Base-by-base conservation (phyloP, 1,140 invertebrate species). In the Matsumurasca onukii region DNA sequence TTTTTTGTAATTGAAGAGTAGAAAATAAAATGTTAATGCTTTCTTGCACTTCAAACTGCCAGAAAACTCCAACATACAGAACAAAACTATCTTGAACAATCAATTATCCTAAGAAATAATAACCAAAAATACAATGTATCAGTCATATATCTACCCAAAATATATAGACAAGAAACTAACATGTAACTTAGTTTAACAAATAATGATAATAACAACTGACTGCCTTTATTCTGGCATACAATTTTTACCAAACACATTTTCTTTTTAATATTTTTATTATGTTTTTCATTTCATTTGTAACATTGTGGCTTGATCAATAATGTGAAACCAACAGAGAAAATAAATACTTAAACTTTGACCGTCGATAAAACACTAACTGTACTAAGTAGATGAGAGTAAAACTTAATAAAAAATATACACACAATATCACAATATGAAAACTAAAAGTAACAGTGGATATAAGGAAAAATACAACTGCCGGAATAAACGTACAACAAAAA, bases 391-490 rank as follows among this genome's bases (percentile, higher is more conserved):
- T 59, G 30, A 2, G 24, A 27, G n/a, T 59, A 59, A 59, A 59
- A 59, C 55, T 59, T 59, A 59, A n/a, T n/a, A n/a, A n/a, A 59
- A 59, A 59, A 59, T 59, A 27, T 59, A 59, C 55, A 59, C 15
- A 59, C 30, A 3, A 59, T 59, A 59, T 59, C 55, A 59, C 55
- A 59, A 59, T 59, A 59, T 59, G 55, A 59, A 59, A 59, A 59
- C 55, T 59, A 59, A 59, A 59, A 59, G 25, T 59, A 59, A 59
- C 55, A 59, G 5, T 59, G 30, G 15, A 59, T 52, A 9, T 5
- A 13, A 24, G 25, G 25, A 59, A 59, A 59, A 59, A 59, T 59
- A 59, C 49, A 52, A 52, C 55, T 59, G 55, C n/a, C 55, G 25
- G 2, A 9, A 5, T 9, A 59, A 13, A 59, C 15, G 2, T 5